Conservation (phyloP, 2,113 vertebrate species). For the Raja brachyura region DNA sequence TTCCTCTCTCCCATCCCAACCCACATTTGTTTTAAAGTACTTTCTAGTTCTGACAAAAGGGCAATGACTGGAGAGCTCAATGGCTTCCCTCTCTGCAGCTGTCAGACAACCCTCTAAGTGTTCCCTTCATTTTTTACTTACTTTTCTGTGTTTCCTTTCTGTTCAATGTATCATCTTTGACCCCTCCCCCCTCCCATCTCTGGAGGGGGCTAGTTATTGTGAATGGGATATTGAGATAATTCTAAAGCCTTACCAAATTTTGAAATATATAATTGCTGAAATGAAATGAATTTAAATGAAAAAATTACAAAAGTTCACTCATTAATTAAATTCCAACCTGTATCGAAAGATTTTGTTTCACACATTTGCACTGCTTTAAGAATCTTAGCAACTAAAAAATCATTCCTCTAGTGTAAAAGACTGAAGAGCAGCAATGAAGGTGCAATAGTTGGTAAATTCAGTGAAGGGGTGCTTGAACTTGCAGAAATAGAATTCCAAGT, state of each 20-base stretch:
- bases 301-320: not conserved
- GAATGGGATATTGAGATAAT: not conserved
- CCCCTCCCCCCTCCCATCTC: not conserved
- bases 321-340: not conserved
- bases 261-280: not conserved
- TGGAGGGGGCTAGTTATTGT: not conserved
- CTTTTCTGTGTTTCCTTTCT: not conserved
- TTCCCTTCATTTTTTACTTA: too few relatives aligned
- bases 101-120: too few relatives aligned
- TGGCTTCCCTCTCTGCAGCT: too few relatives aligned
- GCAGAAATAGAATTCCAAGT: too few relatives aligned
- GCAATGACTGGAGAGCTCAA: too few relatives aligned
- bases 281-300: too few relatives aligned
- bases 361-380: not conserved
- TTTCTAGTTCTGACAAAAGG: too few relatives aligned
- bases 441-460: not conserved
- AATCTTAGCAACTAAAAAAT: not conserved
- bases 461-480: too few relatives aligned
- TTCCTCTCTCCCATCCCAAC: not conserved
- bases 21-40: not conserved
- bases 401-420: not conserved
- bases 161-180: not conserved
- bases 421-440: not conserved
- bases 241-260: not conserved
- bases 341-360: not conserved